Percentiles rank a stretch among this genome's conserved stretches.
Evolutionary conservation across 2,113 vertebrate species (phyloP).

Genomic region (Cebus imitator): DNA sequence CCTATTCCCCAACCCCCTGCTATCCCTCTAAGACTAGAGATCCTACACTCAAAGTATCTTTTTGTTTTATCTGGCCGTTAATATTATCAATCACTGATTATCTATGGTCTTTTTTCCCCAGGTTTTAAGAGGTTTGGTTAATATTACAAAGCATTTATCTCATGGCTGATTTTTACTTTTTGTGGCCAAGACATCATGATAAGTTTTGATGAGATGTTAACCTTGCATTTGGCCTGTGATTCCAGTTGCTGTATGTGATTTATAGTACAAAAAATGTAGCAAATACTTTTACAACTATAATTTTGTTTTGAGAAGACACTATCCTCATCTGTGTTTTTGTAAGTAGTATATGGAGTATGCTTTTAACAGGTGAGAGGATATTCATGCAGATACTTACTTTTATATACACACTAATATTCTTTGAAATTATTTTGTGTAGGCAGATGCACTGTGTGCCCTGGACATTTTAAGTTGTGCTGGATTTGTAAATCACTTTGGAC

Average conservation of each 20-base stretch:
- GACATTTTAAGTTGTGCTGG: constrained; percentile 96
- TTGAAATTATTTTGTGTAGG: constrained; percentile 82
- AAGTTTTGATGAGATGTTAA: constrained; percentile 7
- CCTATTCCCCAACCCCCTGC: too few relatives aligned
- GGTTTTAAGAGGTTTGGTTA: neutral
- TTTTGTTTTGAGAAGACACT: constrained; percentile 41
- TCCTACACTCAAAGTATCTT: constrained; percentile 12
- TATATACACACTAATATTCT: neutral
- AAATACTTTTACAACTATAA: neutral
- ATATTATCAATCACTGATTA: neutral
- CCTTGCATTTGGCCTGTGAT: constrained; percentile 6
- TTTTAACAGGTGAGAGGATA: neutral
- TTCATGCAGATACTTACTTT: neutral
- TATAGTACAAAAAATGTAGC: neutral
- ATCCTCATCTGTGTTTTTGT: constrained; percentile 10
- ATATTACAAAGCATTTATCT: neutral
- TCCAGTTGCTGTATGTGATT: neutral
- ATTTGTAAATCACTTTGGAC: constrained; percentile 96
- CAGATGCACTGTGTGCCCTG: constrained; percentile 94
- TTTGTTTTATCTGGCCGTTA: neutral
- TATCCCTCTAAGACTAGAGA: neutral
- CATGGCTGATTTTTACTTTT: neutral
- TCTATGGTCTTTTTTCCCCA: neutral
- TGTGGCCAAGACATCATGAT: neutral
- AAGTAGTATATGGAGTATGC: neutral